These are phyloP conservation scores for Platysteira castanea DNA, from an alignment of 2,113 vertebrate genomes.

Conservation along the genomic window DNA sequence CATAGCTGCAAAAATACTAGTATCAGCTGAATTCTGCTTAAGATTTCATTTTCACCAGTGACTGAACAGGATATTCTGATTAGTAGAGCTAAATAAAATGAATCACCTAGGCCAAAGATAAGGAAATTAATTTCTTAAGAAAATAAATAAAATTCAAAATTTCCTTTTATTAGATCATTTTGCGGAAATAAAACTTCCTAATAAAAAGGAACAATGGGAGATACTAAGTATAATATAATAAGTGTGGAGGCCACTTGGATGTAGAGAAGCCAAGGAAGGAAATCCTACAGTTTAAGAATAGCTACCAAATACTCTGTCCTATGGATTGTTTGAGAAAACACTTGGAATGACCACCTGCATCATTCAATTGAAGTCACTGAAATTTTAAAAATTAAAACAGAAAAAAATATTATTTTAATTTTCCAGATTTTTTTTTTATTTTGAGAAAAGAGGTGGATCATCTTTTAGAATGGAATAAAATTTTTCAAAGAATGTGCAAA, in stretches of 20 bases:
- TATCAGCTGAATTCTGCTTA: background rate
- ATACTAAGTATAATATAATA: background rate
- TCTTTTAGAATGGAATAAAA: background rate
- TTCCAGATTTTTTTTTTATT: background rate
- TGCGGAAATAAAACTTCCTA: background rate
- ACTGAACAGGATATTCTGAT: background rate
- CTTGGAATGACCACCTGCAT: background rate
- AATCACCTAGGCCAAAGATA: background rate
- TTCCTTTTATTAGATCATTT: background rate
- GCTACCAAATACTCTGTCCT: background rate
- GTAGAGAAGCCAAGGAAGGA: background rate
- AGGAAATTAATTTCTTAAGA: background rate
- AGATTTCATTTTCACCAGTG: background rate
- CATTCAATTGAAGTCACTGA: background rate
- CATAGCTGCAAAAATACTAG: background rate
- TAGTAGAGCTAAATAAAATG: background rate
- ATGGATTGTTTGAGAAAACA: background rate
- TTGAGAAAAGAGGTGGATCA: background rate
- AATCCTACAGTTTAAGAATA: background rate
- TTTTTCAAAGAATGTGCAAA: background rate
- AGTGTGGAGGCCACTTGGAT: background rate
- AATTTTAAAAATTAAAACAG: background rate
- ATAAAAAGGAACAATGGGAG: background rate
- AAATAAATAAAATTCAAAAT: background rate
- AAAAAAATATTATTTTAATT: background rate